These are phyloP conservation scores for Cydia amplana DNA, from an alignment of 1,140 invertebrate genomes.

Conservation along the genomic window DNA sequence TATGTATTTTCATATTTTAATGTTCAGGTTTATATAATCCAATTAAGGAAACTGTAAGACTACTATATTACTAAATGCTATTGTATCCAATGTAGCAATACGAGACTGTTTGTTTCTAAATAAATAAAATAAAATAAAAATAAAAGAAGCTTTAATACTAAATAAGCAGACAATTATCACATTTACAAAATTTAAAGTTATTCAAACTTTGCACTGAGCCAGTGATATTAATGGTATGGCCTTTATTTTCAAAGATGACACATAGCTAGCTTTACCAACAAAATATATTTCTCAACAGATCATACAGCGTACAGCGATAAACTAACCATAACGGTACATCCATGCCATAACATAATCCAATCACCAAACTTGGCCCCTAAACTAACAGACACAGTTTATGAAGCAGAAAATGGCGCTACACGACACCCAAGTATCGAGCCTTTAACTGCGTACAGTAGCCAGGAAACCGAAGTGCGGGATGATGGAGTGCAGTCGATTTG, in stretches of 20 bases:
- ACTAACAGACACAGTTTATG: slow-evolving; percentile 26
- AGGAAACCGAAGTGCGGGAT: slow-evolving; percentile 17
- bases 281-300: background rate
- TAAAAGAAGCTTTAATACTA: background rate
- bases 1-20: too few relatives aligned
- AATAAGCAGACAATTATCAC: too few relatives aligned
- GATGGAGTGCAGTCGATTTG: slow-evolving; percentile 31
- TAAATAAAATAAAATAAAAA: too few relatives aligned
- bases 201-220: too few relatives aligned
- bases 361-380: slow-evolving; percentile 27
- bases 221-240: too few relatives aligned
- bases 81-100: too few relatives aligned
- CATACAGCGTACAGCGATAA: background rate
- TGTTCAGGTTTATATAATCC: too few relatives aligned
- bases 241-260: too few relatives aligned
- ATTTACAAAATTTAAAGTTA: too few relatives aligned
- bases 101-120: too few relatives aligned
- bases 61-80: too few relatives aligned
- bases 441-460: slow-evolving; percentile 29
- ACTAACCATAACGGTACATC: slow-evolving; percentile 15
- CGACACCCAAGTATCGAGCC: slow-evolving; percentile 27
- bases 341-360: slow-evolving; percentile 20
- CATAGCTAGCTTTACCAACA: background rate
- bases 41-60: too few relatives aligned
- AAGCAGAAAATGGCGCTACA: slow-evolving; percentile 32